Conservation (phyloP, 2,888 invertebrate species). For the Heliconius aoede region DNA sequence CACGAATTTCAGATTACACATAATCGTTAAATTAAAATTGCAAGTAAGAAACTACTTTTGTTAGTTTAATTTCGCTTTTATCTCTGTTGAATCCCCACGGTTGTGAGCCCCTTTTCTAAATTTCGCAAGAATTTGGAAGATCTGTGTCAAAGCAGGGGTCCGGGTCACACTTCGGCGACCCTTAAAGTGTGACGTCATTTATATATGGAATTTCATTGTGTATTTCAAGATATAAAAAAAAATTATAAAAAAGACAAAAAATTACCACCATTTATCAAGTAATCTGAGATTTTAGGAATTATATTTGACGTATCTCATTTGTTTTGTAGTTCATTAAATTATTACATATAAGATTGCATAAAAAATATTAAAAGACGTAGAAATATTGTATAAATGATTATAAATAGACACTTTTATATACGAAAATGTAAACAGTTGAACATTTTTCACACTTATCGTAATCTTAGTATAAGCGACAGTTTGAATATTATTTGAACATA, state of each 20-base stretch:
- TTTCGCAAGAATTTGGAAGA: no score
- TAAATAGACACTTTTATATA: neutral
- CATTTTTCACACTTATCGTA: constrained; percentile 4
- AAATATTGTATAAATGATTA: constrained; percentile 5
- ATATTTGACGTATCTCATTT: neutral
- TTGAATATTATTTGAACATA: neutral
- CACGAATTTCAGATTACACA: neutral
- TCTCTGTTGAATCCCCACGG: neutral
- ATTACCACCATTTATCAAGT: neutral
- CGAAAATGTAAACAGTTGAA: neutral
- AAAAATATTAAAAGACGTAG: neutral
- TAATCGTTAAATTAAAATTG: no score
- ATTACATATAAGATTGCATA: neutral
- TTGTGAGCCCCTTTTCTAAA: no score
- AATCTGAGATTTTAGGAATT: constrained; percentile 7
- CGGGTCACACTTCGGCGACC: no score
- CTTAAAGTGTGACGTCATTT: no score
- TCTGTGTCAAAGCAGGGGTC: no score
- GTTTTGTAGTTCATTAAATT: neutral
- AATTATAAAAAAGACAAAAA: neutral
- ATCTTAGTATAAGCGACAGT: constrained; percentile 31
- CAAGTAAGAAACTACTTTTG: neutral
- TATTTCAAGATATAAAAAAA: no score
- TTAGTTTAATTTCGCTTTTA: neutral
- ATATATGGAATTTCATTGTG: no score